A percentile compares a stretch with the other conserved stretches of the same genome.
Conservation (phyloP, 2,113 vertebrate species). For the Chunga burmeisteri region DNA sequence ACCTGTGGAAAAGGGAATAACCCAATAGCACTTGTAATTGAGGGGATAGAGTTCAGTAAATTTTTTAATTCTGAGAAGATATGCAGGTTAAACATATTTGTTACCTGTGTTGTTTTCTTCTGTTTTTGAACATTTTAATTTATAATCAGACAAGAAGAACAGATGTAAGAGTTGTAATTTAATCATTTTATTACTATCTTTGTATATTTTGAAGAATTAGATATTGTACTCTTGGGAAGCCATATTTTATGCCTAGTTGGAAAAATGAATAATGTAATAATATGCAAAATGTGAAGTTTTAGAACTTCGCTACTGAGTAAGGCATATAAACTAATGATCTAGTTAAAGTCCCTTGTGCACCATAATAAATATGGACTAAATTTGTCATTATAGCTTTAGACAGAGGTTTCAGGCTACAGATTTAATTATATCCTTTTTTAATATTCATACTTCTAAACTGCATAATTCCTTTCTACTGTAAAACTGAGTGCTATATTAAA, state of each 20-base stretch:
- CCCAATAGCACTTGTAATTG: not conserved
- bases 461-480: conserved; percentile 84
- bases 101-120: conserved; percentile 75
- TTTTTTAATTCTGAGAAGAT: conserved; percentile 37
- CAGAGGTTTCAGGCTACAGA: conserved; percentile 86
- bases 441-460: conserved; percentile 87
- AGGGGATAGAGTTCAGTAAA: not conserved
- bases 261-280: conserved; percentile 89
- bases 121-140: conserved; percentile 80
- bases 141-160: conserved; percentile 85
- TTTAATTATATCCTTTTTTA: conserved; percentile 90
- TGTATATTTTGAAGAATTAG: conserved; percentile 88
- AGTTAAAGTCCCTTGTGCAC: conserved; percentile 85
- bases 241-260: conserved; percentile 87
- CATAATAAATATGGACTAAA: conserved; percentile 88
- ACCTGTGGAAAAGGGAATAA: not conserved
- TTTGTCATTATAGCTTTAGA: conserved; percentile 89
- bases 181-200: conserved; percentile 88
- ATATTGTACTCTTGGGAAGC: conserved; percentile 86
- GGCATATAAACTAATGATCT: conserved; percentile 86
- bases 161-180: conserved; percentile 89
- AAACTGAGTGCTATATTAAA: conserved; percentile 81
- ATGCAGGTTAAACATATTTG: conserved; percentile 60
- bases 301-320: conserved; percentile 83
- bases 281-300: conserved; percentile 88